Percentiles rank a stretch among this genome's conserved stretches.
Evolutionary conservation across 1,140 invertebrate genomes (phyloP).

Genomic region (Argopecten irradians): DNA sequence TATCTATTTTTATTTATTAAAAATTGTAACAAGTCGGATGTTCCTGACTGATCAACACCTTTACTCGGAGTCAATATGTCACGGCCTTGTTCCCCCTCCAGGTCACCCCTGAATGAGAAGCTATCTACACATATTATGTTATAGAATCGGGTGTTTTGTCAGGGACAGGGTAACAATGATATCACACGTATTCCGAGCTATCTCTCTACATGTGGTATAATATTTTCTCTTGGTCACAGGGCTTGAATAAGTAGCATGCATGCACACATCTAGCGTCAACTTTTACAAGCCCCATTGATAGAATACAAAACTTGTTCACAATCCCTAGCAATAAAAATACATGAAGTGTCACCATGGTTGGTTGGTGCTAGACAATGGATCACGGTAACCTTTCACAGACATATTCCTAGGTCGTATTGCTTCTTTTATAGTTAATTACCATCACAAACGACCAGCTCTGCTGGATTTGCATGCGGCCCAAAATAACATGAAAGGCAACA

Average conservation of each 20-base stretch:
- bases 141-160: neutral
- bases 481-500: constrained; percentile 9
- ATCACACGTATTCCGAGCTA: neutral
- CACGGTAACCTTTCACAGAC: constrained; percentile 11
- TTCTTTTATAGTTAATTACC: constrained; percentile 10
- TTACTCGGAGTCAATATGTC: neutral
- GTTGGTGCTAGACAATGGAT: neutral
- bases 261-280: constrained; percentile 34
- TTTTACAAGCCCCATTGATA: constrained; percentile 34
- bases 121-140: neutral
- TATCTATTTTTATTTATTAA: neutral
- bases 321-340: constrained; percentile 28
- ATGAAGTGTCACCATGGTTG: constrained; percentile 31
- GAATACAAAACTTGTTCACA: constrained; percentile 40
- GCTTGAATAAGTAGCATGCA: constrained; percentile 34
- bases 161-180: neutral
- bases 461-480: constrained; percentile 12
- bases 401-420: neutral
- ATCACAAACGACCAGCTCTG: neutral
- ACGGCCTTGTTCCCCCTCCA: neutral
- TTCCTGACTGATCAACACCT: neutral
- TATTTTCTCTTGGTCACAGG: constrained; percentile 38
- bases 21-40: neutral
- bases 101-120: neutral
- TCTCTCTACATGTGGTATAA: constrained; percentile 35